These are phyloP conservation scores for Ametastegia equiseti DNA, from an alignment of 2,888 invertebrate genomes.

Conservation along the genomic window DNA sequence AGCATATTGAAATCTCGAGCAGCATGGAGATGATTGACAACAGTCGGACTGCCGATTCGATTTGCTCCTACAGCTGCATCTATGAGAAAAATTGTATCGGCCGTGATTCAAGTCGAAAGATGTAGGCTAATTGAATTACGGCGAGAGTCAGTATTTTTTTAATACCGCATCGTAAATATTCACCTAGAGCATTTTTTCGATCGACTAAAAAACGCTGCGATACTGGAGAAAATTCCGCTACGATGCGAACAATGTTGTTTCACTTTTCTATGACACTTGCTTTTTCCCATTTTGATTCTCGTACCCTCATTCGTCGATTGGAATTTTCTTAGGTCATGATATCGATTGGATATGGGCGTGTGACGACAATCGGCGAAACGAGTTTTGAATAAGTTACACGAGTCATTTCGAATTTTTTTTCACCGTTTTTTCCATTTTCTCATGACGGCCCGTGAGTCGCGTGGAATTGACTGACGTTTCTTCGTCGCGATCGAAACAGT, in stretches of 20 bases:
- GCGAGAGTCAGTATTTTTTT: not conserved
- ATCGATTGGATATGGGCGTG: not conserved
- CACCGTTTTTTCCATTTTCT: not conserved
- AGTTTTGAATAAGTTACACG: not conserved
- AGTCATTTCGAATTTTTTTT: not conserved
- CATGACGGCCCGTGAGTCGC: not conserved
- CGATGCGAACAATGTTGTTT: not conserved
- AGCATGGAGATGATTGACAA: constrained; percentile 27
- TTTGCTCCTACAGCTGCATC: not conserved
- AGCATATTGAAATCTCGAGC: constrained; percentile 12
- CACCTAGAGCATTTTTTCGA: constrained; percentile 15
- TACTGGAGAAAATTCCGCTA: constrained; percentile 9
- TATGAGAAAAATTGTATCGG: not conserved
- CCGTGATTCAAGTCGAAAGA: not conserved
- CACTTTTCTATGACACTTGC: not conserved
- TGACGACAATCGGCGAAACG: not conserved
- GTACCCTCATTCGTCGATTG: not conserved
- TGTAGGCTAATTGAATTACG: not conserved
- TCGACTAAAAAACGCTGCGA: constrained; percentile 6
- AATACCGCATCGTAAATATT: not conserved
- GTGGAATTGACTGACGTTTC: not conserved
- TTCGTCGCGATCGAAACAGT: not conserved
- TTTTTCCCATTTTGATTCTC: constrained; percentile 9
- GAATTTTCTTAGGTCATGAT: not conserved
- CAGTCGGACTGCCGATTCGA: not conserved